Evolutionary conservation across 1,140 invertebrate species (phyloP).

Genomic region (Archegozetes longisetosus): DNA sequence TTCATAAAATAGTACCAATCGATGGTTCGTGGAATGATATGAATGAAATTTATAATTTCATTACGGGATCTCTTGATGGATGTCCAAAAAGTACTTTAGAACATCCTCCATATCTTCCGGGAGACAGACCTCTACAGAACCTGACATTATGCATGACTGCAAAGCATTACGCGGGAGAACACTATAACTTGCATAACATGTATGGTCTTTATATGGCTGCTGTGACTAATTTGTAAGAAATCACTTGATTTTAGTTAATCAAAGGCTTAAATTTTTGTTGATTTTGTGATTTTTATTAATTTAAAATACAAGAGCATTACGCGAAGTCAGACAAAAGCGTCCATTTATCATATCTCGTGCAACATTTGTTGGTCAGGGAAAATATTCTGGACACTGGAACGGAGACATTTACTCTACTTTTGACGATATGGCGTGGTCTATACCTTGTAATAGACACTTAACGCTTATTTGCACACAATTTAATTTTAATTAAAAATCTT

Average conservation of each 20-base stretch:
- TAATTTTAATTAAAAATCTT: constrained; percentile 43
- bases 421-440: constrained; percentile 32
- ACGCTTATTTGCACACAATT: neutral
- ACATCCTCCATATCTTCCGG: constrained; percentile 48
- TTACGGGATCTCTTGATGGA: constrained; percentile 23
- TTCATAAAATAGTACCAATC: constrained; percentile 45
- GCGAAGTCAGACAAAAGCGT: constrained; percentile 41
- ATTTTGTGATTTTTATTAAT: no score
- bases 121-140: constrained; percentile 37
- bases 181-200: constrained; percentile 66
- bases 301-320: constrained; percentile 43
- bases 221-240: constrained; percentile 48
- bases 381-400: constrained; percentile 39
- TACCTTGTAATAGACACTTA: constrained; percentile 29
- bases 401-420: constrained; percentile 36
- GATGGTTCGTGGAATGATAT: constrained; percentile 60
- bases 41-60: constrained; percentile 24
- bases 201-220: constrained; percentile 59
- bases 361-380: constrained; percentile 37
- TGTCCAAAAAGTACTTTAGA: constrained; percentile 44
- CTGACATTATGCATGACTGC: constrained; percentile 72
- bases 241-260: neutral
- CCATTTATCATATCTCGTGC: constrained; percentile 35
- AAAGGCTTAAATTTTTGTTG: constrained; percentile 8
- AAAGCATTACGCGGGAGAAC: constrained; percentile 39